Evolutionary conservation across 1,140 invertebrate genomes (phyloP).

Genomic region (Battus philenor): DNA sequence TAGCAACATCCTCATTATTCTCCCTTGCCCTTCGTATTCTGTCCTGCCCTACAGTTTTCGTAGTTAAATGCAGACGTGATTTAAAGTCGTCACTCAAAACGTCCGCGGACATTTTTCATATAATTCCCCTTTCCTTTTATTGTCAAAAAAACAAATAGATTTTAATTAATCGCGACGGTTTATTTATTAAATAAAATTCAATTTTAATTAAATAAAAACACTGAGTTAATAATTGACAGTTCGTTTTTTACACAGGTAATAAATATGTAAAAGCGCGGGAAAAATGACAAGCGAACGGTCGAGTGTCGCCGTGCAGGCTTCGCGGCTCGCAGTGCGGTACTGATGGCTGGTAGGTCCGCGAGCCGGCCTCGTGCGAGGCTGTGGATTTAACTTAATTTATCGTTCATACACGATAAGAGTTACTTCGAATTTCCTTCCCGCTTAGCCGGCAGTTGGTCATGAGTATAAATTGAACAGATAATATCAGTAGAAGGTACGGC

Average conservation of each 20-base stretch:
- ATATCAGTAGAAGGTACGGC: neutral
- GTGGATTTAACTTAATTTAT: constrained; percentile 57
- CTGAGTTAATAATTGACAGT: constrained; percentile 6
- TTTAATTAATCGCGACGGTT: neutral
- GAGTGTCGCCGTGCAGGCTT: constrained; percentile 49
- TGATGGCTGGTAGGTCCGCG: constrained; percentile 31
- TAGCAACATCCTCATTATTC: constrained; percentile 89
- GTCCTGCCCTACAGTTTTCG: constrained; percentile 85
- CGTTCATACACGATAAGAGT: constrained; percentile 18
- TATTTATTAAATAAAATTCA: neutral
- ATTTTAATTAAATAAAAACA: neutral
- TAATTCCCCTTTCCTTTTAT: neutral
- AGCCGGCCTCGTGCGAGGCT: constrained; percentile 34
- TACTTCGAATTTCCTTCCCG: constrained; percentile 6
- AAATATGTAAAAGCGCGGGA: constrained; percentile 29
- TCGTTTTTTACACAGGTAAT: constrained; percentile 16
- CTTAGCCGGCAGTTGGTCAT: neutral
- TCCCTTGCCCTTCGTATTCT: constrained; percentile 85
- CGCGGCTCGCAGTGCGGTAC: constrained; percentile 51
- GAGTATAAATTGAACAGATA: constrained; percentile 3
- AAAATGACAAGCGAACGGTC: constrained; percentile 24
- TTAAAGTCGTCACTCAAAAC: constrained; percentile 86
- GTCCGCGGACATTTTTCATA: constrained; percentile 81
- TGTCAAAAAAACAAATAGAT: constrained; percentile 14
- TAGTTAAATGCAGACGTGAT: constrained; percentile 82